A percentile compares a stretch with the other conserved stretches of the same genome.
Evolutionary conservation across 2,113 vertebrate genomes (phyloP).

Genomic region (Brachypteracias leptosomus): DNA sequence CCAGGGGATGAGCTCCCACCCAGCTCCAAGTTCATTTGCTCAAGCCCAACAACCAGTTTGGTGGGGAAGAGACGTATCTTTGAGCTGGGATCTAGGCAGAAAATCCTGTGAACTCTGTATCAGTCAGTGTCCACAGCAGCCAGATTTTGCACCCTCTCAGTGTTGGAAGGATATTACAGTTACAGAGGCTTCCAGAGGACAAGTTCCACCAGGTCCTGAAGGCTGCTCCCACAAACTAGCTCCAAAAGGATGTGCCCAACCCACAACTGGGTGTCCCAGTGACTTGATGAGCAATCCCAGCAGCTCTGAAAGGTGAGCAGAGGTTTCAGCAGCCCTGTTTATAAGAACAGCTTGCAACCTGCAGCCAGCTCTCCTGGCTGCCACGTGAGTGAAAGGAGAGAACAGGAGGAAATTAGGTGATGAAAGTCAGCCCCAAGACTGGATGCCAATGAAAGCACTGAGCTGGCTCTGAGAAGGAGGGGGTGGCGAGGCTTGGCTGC

Average conservation of each 20-base stretch:
- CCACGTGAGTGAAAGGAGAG: constrained; percentile 57
- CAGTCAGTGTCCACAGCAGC: background rate
- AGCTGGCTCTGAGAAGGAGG: constrained; percentile 45
- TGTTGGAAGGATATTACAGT: background rate
- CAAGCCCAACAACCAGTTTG: background rate
- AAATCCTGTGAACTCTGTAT: background rate
- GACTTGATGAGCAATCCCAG: background rate
- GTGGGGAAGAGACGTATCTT: background rate
- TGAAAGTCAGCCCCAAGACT: constrained; percentile 56
- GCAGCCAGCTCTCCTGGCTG: constrained; percentile 57
- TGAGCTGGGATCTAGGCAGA: background rate
- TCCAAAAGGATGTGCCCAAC: background rate
- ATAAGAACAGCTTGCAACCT: constrained; percentile 44
- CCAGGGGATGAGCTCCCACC: background rate
- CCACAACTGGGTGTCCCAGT: background rate
- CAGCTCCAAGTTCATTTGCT: background rate
- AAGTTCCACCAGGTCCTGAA: background rate
- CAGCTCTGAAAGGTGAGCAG: background rate
- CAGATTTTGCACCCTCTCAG: background rate
- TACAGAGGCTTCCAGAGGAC: background rate
- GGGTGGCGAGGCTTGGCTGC: constrained; percentile 26
- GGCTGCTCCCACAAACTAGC: background rate
- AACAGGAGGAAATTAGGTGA: constrained; percentile 67
- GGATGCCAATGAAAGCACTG: constrained; percentile 64
- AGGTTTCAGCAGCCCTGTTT: constrained; percentile 26